Evolutionary conservation across 1,140 invertebrate species (phyloP).

Genomic region (Gonatopus flavifemur): DNA sequence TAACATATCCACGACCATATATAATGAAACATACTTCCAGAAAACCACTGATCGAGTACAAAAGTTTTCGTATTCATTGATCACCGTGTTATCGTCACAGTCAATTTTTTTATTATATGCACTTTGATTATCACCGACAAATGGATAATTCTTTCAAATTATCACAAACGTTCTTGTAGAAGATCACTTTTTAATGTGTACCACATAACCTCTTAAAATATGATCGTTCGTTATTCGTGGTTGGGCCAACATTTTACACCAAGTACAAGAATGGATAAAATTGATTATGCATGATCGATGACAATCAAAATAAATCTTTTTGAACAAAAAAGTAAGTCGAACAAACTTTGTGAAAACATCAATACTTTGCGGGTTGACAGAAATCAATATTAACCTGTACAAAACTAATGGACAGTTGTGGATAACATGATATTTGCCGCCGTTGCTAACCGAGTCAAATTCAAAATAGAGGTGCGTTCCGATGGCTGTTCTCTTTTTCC

Average conservation of each 20-base stretch:
- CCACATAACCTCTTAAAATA: conserved; percentile 18
- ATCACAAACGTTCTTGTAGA: not conserved
- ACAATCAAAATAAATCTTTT: too few relatives aligned
- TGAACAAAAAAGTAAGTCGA: too few relatives aligned
- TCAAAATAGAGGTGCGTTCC: too few relatives aligned
- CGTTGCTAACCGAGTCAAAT: too few relatives aligned
- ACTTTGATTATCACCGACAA: not conserved
- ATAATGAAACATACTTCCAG: conserved; percentile 55
- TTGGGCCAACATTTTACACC: too few relatives aligned
- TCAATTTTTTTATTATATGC: too few relatives aligned
- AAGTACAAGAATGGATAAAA: too few relatives aligned
- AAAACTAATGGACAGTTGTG: conserved; percentile 14
- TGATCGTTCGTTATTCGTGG: too few relatives aligned
- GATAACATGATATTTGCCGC: too few relatives aligned
- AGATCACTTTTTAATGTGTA: not conserved
- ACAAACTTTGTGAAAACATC: not conserved
- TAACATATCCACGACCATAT: conserved; percentile 64
- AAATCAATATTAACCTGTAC: conserved; percentile 18
- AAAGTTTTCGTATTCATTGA: not conserved
- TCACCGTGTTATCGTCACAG: not conserved
- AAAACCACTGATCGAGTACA: not conserved
- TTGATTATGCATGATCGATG: too few relatives aligned
- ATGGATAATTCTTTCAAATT: not conserved
- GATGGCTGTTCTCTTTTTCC: too few relatives aligned
- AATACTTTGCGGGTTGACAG: not conserved